Evolutionary conservation across 2,113 vertebrate species (phyloP).

Genomic region (Daubentonia madagascariensis): DNA sequence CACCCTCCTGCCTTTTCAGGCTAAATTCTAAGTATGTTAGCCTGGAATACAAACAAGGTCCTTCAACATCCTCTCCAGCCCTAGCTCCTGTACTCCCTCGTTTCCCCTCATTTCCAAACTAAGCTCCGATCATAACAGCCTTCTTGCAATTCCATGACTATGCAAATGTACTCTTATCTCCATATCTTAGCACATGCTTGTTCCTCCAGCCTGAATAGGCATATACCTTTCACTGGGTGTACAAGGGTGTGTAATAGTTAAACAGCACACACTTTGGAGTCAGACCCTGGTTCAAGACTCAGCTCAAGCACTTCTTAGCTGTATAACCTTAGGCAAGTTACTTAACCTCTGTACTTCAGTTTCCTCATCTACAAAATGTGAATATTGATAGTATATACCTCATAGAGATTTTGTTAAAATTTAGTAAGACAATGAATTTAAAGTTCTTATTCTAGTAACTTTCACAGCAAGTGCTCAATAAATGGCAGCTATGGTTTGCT

Average conservation of each 20-base stretch:
- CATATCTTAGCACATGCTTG: background rate
- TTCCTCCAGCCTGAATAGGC: background rate
- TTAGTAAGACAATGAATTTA: background rate
- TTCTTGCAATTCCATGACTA: background rate
- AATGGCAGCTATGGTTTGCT: background rate
- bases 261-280: background rate
- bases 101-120: constrained; percentile 5
- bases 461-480: background rate
- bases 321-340: background rate
- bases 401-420: background rate
- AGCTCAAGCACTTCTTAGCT: background rate
- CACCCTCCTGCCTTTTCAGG: background rate
- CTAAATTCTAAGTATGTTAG: constrained; percentile 6
- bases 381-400: background rate
- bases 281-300: background rate
- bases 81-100: background rate
- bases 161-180: background rate
- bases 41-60: constrained; percentile 10
- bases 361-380: background rate
- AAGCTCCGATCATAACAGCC: background rate
- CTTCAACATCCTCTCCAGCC: background rate
- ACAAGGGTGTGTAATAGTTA: background rate
- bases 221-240: background rate
- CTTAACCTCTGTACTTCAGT: background rate
- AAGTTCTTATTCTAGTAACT: background rate